Base-by-base conservation (phyloP, 2,113 vertebrate genomes). In the Myocastor coypus region DNA sequence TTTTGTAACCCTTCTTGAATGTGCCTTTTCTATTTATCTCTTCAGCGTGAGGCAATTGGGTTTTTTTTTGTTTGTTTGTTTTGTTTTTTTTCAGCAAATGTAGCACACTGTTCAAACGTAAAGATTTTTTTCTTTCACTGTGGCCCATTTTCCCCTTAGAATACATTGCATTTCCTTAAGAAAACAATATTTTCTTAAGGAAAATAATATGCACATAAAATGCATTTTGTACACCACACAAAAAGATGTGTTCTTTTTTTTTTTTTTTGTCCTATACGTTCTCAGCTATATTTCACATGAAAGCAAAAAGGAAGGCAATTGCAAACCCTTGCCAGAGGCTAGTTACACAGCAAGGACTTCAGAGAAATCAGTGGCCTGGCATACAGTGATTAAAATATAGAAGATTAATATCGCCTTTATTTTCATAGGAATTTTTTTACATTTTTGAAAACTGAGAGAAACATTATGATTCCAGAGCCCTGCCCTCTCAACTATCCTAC, bases 161-260 rank as follows among this genome's bases (percentile, higher is more conserved):
- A 78, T 73, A 92, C 7, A 64, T 13, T 32, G 24, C n/a, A 89
- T 95, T 90, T 96, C 87, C 82, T 94, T 32, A 22, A 83, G 92
- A 92, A 90, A 95, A 64, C 37, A 86, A 86, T 93, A 5, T 95
- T 94, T 87, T 87, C 32, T 85, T 50, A 59, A 42, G 50, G 82
- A 96, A 88, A 95, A n/a, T n/a, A n/a, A n/a, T n/a, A n/a, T n/a
- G n/a, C n/a, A n/a, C 94, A 52, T 26, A 94, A 96, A 93, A 91
- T 83, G 59, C 42, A 81, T 83, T 95, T 89, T 91, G 89, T 77
- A 78, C 26, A n/a, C 24, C 1, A 2, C 57, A 91, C 42, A 12
- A 40, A 94, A 84, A 95, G 77, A 78, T 34, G 26, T 46, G 85
- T 68, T 59, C 84, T 26, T 16, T 85, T 73, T 7, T 55, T 55